These are phyloP conservation scores for Gymnothorax javanicus DNA, from an alignment of 2,797 vertebrate species.

Conservation along the genomic window DNA sequence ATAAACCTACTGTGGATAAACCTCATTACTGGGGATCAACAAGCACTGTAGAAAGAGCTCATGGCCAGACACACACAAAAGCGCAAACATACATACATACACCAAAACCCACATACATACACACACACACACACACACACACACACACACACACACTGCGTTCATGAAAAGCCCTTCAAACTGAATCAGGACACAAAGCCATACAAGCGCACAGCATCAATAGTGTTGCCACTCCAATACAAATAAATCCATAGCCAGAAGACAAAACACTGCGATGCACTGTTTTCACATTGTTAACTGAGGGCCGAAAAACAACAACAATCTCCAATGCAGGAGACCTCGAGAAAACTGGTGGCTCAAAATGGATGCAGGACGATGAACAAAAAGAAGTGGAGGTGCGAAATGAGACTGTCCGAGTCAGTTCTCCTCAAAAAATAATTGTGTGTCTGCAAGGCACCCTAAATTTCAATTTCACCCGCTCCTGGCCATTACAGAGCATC, in stretches of 20 bases:
- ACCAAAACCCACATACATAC: not conserved
- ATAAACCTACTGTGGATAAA: slow-evolving; percentile 12
- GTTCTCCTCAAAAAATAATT: slow-evolving; percentile 1
- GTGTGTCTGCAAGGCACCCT: not conserved
- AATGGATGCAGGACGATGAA: not conserved
- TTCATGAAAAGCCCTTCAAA: not conserved
- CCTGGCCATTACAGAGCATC: not conserved
- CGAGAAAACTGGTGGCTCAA: not conserved
- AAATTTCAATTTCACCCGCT: not conserved
- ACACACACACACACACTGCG: not conserved
- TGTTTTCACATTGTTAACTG: not conserved
- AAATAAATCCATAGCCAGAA: not conserved
- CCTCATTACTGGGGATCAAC: slow-evolving; percentile 10
- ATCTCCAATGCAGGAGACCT: not conserved
- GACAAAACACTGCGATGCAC: not conserved
- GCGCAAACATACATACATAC: not conserved
- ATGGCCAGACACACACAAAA: not conserved
- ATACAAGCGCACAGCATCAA: not conserved
- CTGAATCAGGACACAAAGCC: not conserved
- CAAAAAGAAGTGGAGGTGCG: not conserved
- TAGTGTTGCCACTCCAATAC: not conserved
- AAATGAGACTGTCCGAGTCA: not conserved
- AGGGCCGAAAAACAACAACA: not conserved
- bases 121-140: not conserved
- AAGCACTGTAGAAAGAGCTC: not conserved